Base-by-base conservation (phyloP, 2,797 vertebrate species). In the Myripristis murdjan region DNA sequence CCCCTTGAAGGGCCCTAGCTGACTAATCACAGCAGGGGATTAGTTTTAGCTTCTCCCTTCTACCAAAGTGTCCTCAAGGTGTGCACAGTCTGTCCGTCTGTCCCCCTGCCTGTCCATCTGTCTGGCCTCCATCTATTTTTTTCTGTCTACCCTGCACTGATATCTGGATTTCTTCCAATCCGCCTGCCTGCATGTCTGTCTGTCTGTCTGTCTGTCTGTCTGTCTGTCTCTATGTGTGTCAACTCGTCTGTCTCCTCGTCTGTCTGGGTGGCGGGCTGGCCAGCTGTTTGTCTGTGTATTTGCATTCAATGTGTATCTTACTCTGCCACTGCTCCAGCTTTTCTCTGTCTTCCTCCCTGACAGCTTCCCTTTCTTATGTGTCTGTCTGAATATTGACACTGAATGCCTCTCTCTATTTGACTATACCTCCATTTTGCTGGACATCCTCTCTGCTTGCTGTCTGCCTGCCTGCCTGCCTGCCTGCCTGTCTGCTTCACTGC, bases 241-340 rank as follows among this genome's bases (percentile, higher is more conserved):
- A 24, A 24, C 23, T 24, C 23, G 23, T 23, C 53, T 59, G n/a
- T 18, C 24, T 33, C 24, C 35, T 39, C 43, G 16, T 74, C 80
- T 69, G 35, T 66, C 43, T 69, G 2, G 10, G 5, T 10, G 4
- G 26, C 57, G 65, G 47, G 62, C 75, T 70, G 31, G 20, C 57
- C 69, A 70, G 77, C 72, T 80, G 69, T 82, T 85, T 78, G 69
- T 84, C 72, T 69, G 49, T 85, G 74, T 75, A 66, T 82, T 85
- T 81, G 70, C 76, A 79, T 83, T 85, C 54, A 5, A 23, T 41
- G 33, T 73, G 64, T 76, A 75, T 75, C 51, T 69, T 59, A 24
- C 23, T 24, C 23, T 24, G 23, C 65, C 57, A 39, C 53, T 23
- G 28, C 33, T 58, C 57, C 55, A 60, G 57, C 55, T 58, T 72